These are phyloP conservation scores for Myrmophylax atrothorax DNA, from an alignment of 2,113 vertebrate species.

Conservation along the genomic window DNA sequence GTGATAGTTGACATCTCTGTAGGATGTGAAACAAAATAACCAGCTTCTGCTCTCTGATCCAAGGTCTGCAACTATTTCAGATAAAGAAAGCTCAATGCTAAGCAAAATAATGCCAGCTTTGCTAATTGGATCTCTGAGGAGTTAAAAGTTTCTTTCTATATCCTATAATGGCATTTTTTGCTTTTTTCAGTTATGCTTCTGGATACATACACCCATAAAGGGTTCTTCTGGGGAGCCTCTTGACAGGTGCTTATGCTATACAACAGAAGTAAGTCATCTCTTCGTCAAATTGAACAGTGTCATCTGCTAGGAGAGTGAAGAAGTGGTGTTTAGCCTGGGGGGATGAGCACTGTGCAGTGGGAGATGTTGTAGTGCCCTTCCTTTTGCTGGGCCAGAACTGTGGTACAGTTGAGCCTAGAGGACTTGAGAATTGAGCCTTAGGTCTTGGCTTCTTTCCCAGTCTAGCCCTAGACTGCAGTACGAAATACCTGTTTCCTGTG, in stretches of 20 bases:
- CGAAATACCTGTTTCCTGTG: not conserved
- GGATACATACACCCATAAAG: not conserved
- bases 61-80: not conserved
- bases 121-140: not conserved
- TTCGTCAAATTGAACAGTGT: not conserved
- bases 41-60: not conserved
- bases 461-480: not conserved
- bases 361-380: not conserved
- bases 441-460: not conserved
- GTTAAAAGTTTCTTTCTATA: not conserved
- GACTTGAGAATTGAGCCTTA: not conserved
- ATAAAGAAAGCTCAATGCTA: not conserved
- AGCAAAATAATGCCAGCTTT: not conserved
- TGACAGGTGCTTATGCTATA: not conserved
- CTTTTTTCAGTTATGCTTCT: not conserved
- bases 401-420: not conserved
- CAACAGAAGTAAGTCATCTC: not conserved
- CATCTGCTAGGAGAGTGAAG: not conserved
- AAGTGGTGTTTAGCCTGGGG: accelerated
- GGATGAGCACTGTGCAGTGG: not conserved
- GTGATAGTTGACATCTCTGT: not conserved
- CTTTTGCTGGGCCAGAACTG: not conserved
- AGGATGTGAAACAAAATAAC: not conserved
- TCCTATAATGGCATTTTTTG: not conserved
- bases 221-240: not conserved